Conservation (phyloP, 2,888 invertebrate species). For the Phragmatobia fuliginosa region DNA sequence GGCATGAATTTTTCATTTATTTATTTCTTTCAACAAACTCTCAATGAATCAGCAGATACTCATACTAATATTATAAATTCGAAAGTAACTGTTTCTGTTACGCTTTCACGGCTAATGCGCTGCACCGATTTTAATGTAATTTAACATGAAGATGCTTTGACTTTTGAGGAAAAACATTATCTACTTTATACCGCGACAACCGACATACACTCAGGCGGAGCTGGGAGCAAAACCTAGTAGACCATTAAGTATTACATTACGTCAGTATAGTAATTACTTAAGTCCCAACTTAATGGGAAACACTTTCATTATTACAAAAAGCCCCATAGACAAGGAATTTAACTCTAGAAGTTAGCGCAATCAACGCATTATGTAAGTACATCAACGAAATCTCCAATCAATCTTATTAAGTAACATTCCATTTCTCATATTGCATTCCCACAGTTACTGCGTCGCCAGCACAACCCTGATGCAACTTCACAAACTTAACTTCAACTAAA, state of each 20-base stretch:
- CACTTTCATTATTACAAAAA: conserved; percentile 14
- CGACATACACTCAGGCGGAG: too few species aligned
- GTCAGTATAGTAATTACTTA: conserved; percentile 13
- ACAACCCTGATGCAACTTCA: conserved; percentile 44
- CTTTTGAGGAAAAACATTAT: too few species aligned
- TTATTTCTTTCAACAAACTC: too few species aligned
- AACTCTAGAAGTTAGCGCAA: conserved; percentile 13
- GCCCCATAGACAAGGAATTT: conserved; percentile 18
- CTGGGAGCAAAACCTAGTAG: too few species aligned
- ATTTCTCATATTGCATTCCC: conserved; percentile 59
- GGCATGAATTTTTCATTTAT: too few species aligned
- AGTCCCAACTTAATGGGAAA: conserved; percentile 9
- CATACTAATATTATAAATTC: too few species aligned
- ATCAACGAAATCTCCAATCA: conserved; percentile 47
- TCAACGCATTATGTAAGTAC: conserved; percentile 25
- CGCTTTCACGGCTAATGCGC: too few species aligned
- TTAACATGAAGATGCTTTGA: too few species aligned
- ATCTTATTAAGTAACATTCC: conserved; percentile 55
- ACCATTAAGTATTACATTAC: not conserved
- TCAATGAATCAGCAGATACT: too few species aligned
- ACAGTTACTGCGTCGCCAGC: conserved; percentile 35
- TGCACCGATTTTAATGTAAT: too few species aligned
- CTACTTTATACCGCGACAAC: too few species aligned
- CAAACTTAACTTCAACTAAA: conserved; percentile 5
- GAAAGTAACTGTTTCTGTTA: too few species aligned